A percentile compares a stretch with the other conserved stretches of the same genome.
phyloP scores from a whole-genome alignment of 2,113 vertebrate genomes.

The Nothobranchius furzeri region DNA sequence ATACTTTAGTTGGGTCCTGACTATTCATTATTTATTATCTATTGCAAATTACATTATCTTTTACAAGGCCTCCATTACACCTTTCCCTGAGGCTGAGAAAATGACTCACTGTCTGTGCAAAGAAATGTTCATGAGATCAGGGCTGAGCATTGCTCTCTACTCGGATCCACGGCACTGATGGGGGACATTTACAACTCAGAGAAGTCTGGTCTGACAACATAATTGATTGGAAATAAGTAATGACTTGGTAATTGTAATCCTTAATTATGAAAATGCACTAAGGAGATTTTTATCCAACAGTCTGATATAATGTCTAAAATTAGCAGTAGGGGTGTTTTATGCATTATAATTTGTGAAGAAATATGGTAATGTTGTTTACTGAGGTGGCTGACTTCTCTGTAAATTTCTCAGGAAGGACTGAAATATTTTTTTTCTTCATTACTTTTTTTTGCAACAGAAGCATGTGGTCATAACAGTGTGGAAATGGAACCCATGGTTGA shows the following conservation, averaged over 20 bases:
- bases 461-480: too few species aligned
- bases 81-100: slow-evolving; percentile 66
- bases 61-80: slow-evolving; percentile 77
- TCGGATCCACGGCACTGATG: slow-evolving; percentile 26
- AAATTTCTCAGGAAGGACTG: too few species aligned
- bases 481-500: too few species aligned
- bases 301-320: slow-evolving; percentile 13
- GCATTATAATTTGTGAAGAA: too few species aligned
- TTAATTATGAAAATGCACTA: slow-evolving; percentile 48
- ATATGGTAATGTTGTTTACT: too few species aligned
- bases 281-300: slow-evolving; percentile 2
- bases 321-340: slow-evolving; percentile 2
- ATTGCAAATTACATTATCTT: slow-evolving; percentile 79
- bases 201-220: slow-evolving; percentile 54
- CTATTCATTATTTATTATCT: slow-evolving; percentile 80
- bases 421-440: too few species aligned
- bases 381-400: too few species aligned
- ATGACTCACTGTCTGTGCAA: slow-evolving; percentile 61
- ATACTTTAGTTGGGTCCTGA: slow-evolving; percentile 66
- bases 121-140: slow-evolving; percentile 26
- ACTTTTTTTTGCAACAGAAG: too few species aligned
- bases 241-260: slow-evolving; percentile 34
- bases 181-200: slow-evolving; percentile 41
- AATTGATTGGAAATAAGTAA: slow-evolving; percentile 61
- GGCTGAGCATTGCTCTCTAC: slow-evolving; percentile 35